A percentile compares a stretch with the other conserved stretches of the same genome.
Conservation (phyloP, 2,113 vertebrate species). For the Polyodon spathula region DNA sequence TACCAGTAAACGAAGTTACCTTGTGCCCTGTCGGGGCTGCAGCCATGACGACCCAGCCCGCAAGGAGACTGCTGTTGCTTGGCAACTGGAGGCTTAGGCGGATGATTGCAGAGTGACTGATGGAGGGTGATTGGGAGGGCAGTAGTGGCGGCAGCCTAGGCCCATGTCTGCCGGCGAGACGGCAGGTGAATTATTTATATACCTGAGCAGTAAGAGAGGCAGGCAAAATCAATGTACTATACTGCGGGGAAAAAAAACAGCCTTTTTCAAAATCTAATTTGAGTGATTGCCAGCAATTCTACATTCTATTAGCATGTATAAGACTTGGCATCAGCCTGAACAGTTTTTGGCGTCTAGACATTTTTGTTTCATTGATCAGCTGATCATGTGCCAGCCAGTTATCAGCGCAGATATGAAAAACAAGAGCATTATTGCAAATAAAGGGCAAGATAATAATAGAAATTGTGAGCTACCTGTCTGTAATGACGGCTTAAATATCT, state of each 20-base stretch:
- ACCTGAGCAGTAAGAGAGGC: constrained; percentile 17
- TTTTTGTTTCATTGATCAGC: background rate
- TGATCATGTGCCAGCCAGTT: background rate
- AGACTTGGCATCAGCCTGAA: too few relatives aligned
- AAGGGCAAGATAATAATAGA: too few relatives aligned
- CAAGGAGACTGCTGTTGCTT: constrained; percentile 11
- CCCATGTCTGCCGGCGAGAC: background rate
- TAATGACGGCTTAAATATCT: too few relatives aligned
- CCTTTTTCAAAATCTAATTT: background rate
- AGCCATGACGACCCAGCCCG: constrained; percentile 2
- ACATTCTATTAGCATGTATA: too few relatives aligned
- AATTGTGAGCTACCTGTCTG: too few relatives aligned
- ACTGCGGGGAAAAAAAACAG: background rate
- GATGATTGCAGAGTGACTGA: background rate
- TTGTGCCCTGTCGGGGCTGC: background rate
- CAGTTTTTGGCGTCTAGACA: too few relatives aligned
- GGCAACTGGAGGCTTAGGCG: constrained; percentile 12
- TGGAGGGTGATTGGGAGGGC: background rate
- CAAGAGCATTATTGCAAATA: too few relatives aligned
- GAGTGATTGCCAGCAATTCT: background rate
- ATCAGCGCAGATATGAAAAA: too few relatives aligned
- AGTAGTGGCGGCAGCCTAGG: too few relatives aligned
- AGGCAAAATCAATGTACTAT: constrained; percentile 9
- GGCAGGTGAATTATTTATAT: constrained; percentile 1
- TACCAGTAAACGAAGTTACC: background rate